Percentiles rank a stretch among this genome's conserved stretches.
These are phyloP conservation scores for Calephelis perditalis DNA, from an alignment of 2,888 invertebrate genomes.

Conservation along the genomic window DNA sequence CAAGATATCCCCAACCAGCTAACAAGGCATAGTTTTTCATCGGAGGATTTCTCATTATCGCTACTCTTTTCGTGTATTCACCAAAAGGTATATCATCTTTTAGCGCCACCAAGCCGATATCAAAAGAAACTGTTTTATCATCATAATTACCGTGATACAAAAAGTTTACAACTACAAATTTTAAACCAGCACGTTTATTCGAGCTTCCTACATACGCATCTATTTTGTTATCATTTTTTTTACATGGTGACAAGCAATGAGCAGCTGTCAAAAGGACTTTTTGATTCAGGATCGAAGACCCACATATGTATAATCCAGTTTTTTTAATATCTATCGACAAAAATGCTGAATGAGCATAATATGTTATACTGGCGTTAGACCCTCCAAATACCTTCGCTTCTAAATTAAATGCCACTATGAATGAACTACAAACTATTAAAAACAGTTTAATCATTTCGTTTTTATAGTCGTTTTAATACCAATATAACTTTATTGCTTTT, in stretches of 20 bases:
- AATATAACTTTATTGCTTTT: neutral
- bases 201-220: conserved; percentile 14
- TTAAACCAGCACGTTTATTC: neutral
- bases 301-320: conserved; percentile 32
- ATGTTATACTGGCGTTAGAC: conserved; percentile 4
- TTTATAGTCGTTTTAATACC: neutral
- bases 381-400: conserved; percentile 17
- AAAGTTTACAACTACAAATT: neutral
- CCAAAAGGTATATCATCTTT: conserved; percentile 15
- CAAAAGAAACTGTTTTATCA: neutral
- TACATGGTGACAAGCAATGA: conserved; percentile 30
- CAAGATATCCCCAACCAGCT: conserved; percentile 24
- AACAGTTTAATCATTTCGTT: neutral
- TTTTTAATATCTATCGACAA: neutral
- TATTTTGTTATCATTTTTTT: neutral
- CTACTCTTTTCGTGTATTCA: conserved; percentile 13
- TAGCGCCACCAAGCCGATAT: conserved; percentile 21
- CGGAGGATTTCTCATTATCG: conserved; percentile 3
- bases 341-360: conserved; percentile 19
- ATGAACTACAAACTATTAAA: neutral
- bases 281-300: conserved; percentile 41
- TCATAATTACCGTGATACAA: conserved; percentile 17
- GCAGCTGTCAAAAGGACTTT: conserved; percentile 38
- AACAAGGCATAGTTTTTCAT: conserved; percentile 8
- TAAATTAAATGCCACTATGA: conserved; percentile 11